Conservation (phyloP, 2,113 vertebrate species). For the Brevimyrus niger region DNA sequence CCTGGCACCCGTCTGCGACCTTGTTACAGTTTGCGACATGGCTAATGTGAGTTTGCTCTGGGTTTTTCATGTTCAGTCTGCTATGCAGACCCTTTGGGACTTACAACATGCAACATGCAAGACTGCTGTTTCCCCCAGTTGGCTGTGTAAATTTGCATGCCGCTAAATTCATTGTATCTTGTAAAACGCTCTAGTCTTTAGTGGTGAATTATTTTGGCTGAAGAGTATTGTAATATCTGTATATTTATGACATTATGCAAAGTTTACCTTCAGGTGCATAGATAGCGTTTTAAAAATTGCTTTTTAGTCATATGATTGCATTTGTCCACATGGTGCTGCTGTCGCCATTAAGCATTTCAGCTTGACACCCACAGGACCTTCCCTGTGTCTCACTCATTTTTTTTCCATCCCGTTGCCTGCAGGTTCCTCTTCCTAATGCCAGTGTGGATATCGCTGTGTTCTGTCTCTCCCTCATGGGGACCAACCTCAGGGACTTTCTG, state of each 20-base stretch:
- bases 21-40: constrained; percentile 86
- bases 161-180: not conserved
- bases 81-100: not conserved
- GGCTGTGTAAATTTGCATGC: not conserved
- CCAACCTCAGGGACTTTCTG: constrained; percentile 82
- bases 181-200: not conserved
- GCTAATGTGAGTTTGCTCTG: constrained; percentile 63
- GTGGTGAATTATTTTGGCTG: not conserved
- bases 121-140: not conserved
- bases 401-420: not conserved
- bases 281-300: not conserved
- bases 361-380: not conserved
- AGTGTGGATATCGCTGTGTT: constrained; percentile 83
- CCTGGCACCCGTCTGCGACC: constrained; percentile 70
- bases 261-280: not conserved
- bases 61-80: not conserved
- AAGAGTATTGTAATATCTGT: not conserved
- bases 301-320: not conserved
- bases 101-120: not conserved
- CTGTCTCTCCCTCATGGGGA: constrained; percentile 93
- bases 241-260: not conserved
- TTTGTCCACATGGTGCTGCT: not conserved
- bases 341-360: not conserved
- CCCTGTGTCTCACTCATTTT: not conserved
- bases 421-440: constrained; percentile 73